Percentiles rank a stretch among this genome's conserved stretches.
These are phyloP conservation scores for Lithophane semibrunnea DNA, from an alignment of 2,888 invertebrate genomes.

Conservation along the genomic window DNA sequence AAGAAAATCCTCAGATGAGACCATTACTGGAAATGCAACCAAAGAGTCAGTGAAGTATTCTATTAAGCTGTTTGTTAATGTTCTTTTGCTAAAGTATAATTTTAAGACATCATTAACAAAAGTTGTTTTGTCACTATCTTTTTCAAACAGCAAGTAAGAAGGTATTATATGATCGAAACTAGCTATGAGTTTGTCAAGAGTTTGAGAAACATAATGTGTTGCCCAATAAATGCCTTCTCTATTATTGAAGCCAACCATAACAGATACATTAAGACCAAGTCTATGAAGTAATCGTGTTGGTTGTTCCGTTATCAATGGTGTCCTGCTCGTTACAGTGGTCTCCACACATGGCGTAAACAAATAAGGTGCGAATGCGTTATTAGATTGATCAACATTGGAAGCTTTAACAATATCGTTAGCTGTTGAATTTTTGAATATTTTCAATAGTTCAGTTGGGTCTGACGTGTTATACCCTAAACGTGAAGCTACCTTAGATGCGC, in stretches of 20 bases:
- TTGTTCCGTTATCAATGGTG: conserved; percentile 61
- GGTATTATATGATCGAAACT: conserved; percentile 65
- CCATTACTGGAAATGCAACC: conserved; percentile 63
- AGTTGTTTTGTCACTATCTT: conserved; percentile 50
- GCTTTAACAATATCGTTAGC: conserved; percentile 67
- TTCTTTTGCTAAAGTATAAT: conserved; percentile 68
- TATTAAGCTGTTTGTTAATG: conserved; percentile 60
- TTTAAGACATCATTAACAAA: conserved; percentile 61
- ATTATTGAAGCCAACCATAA: conserved; percentile 73
- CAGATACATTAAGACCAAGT: conserved; percentile 50
- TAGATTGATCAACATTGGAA: conserved; percentile 57
- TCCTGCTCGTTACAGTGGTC: conserved; percentile 32
- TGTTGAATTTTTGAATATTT: conserved; percentile 67
- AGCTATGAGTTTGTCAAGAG: conserved; percentile 52
- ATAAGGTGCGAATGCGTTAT: conserved; percentile 62
- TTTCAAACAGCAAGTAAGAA: conserved; percentile 62
- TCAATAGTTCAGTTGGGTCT: conserved; percentile 67
- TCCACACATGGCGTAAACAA: conserved; percentile 70
- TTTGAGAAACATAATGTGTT: conserved; percentile 58
- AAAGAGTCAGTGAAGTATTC: conserved; percentile 72
- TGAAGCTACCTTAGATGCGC: conserved; percentile 63
- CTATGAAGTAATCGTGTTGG: conserved; percentile 65
- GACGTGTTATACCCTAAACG: conserved; percentile 68
- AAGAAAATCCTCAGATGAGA: conserved; percentile 57
- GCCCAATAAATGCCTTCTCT: conserved; percentile 74